Evolutionary conservation across 2,888 invertebrate species (phyloP).

Genomic region (Neoitamus cyanurus): DNA sequence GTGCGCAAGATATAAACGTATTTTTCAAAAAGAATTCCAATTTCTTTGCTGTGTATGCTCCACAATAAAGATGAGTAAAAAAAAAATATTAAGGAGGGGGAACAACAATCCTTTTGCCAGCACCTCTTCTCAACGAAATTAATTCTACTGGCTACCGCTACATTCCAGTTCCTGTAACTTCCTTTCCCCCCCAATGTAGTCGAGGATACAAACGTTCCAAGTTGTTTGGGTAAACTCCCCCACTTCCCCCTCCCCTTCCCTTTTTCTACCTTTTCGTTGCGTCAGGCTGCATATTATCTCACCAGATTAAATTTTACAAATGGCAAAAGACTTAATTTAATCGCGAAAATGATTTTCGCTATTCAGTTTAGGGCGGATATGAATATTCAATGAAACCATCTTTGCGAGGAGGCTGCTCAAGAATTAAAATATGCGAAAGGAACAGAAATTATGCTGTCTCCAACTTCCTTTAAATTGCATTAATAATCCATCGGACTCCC

Average conservation of each 20-base stretch:
- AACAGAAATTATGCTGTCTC: not conserved
- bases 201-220: too few relatives aligned
- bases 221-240: too few relatives aligned
- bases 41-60: not conserved
- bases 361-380: not conserved
- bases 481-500: not conserved
- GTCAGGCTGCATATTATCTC: not conserved
- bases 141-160: not conserved
- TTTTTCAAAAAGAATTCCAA: not conserved
- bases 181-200: not conserved
- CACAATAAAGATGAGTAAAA: not conserved
- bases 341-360: not conserved
- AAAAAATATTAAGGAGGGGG: not conserved
- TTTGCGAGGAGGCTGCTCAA: not conserved
- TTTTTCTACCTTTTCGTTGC: not conserved
- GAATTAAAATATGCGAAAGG: not conserved
- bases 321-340: not conserved
- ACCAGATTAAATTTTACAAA: not conserved
- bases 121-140: not conserved
- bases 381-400: not conserved
- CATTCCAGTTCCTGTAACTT: not conserved
- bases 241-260: not conserved
- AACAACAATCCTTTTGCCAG: not conserved
- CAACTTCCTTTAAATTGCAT: not conserved
- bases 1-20: not conserved